Evolutionary conservation across 2,888 invertebrate species (phyloP).

Genomic region (Megamerina dolium): DNA sequence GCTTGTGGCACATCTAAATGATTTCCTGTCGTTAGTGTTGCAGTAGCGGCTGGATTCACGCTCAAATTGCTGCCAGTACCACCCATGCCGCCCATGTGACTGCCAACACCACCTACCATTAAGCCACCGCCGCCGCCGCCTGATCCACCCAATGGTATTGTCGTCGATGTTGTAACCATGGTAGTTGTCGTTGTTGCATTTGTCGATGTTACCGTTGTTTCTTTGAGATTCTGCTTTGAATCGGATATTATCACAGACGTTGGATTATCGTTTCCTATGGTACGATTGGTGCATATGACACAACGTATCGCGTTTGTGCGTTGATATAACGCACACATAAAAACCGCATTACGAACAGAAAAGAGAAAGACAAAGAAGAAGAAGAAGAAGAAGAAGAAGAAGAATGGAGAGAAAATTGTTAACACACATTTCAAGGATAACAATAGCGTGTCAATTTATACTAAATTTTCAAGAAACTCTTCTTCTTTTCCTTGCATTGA

Average conservation of each 20-base stretch:
- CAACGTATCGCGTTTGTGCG: not conserved
- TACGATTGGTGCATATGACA: not conserved
- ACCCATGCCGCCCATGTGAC: slow-evolving; percentile 22
- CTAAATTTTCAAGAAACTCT: no score
- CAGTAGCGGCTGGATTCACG: slow-evolving; percentile 26
- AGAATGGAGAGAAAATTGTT: not conserved
- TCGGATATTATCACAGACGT: slow-evolving; percentile 49
- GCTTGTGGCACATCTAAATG: slow-evolving; percentile 73
- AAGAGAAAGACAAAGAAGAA: no score
- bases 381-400: not conserved
- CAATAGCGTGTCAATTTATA: no score
- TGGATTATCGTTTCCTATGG: slow-evolving; percentile 43
- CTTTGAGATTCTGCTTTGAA: slow-evolving; percentile 49
- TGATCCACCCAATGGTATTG: slow-evolving; percentile 30
- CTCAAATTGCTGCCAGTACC: slow-evolving; percentile 30
- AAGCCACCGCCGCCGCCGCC: slow-evolving; percentile 11
- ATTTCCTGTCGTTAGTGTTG: slow-evolving; percentile 59
- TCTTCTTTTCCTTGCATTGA: no score
- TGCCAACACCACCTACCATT: slow-evolving; percentile 8
- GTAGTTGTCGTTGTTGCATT: slow-evolving; percentile 48
- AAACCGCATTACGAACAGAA: not conserved
- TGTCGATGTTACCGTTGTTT: slow-evolving; percentile 49
- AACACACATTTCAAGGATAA: no score
- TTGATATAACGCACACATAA: not conserved
- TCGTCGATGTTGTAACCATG: slow-evolving; percentile 40